Evolutionary conservation across 2,888 invertebrate genomes (phyloP).

Genomic region (Lacanobia oleracea): DNA sequence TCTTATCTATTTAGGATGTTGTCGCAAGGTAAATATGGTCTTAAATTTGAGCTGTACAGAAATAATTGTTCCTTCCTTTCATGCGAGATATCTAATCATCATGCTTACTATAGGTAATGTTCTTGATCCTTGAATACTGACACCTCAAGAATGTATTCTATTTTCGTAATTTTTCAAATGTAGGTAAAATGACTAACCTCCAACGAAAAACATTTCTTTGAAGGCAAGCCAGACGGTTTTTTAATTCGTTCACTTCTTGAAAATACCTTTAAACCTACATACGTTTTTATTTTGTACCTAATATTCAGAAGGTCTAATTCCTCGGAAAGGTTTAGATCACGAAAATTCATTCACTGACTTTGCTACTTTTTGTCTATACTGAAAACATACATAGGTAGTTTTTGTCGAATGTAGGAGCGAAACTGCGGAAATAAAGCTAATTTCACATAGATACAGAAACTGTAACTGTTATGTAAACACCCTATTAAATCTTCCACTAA

Average conservation of each 20-base stretch:
- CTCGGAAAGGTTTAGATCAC: too few species aligned
- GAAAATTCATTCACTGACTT: too few species aligned
- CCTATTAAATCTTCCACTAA: too few species aligned
- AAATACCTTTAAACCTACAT: neutral
- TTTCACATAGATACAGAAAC: too few species aligned
- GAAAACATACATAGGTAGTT: too few species aligned
- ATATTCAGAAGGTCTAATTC: too few species aligned
- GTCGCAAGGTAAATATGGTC: neutral
- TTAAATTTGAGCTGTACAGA: neutral
- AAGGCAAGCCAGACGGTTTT: neutral
- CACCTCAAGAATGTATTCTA: neutral
- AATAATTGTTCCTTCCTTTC: neutral
- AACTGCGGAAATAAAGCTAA: too few species aligned
- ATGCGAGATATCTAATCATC: neutral
- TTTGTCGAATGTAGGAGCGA: too few species aligned
- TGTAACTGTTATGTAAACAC: too few species aligned
- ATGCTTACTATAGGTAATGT: too few species aligned
- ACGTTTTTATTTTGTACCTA: too few species aligned
- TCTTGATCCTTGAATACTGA: neutral
- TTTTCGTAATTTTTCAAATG: neutral
- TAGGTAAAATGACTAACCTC: neutral
- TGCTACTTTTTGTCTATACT: too few species aligned
- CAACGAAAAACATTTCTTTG: neutral
- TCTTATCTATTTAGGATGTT: slow-evolving; percentile 25
- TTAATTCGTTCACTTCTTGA: neutral